These are phyloP conservation scores for Etheostoma perlongum DNA, from an alignment of 2,797 vertebrate genomes.

Conservation along the genomic window DNA sequence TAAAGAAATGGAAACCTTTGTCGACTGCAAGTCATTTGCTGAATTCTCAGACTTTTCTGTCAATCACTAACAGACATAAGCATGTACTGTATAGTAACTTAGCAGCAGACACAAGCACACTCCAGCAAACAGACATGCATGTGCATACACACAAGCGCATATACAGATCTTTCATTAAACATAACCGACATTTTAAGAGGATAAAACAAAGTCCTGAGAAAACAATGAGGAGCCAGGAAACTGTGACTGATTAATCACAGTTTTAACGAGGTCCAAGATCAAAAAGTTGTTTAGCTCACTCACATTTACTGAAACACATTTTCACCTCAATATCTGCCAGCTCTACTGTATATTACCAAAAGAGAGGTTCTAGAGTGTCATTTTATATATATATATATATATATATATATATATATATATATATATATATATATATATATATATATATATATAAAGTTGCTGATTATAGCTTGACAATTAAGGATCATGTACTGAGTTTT, in stretches of 20 bases:
- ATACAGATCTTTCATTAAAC: slow-evolving; percentile 5
- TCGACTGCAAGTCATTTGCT: background rate
- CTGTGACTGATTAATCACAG: slow-evolving; percentile 6
- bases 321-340: background rate
- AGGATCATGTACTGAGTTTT: background rate
- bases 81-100: background rate
- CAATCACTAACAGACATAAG: background rate
- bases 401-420: no score
- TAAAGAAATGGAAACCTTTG: no score
- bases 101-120: background rate
- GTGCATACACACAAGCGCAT: background rate
- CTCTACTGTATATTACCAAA: no score
- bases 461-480: background rate
- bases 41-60: background rate
- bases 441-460: background rate
- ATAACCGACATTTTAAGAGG: no score
- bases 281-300: slow-evolving; percentile 14
- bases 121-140: background rate
- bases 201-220: no score
- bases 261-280: slow-evolving; percentile 28
- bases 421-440: no score
- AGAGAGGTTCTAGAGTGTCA: no score
- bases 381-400: no score
- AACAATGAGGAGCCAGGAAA: background rate
- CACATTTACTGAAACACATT: background rate